Evolutionary conservation across 2,888 invertebrate species (phyloP).

Genomic region (Polyommatus iphigenia): DNA sequence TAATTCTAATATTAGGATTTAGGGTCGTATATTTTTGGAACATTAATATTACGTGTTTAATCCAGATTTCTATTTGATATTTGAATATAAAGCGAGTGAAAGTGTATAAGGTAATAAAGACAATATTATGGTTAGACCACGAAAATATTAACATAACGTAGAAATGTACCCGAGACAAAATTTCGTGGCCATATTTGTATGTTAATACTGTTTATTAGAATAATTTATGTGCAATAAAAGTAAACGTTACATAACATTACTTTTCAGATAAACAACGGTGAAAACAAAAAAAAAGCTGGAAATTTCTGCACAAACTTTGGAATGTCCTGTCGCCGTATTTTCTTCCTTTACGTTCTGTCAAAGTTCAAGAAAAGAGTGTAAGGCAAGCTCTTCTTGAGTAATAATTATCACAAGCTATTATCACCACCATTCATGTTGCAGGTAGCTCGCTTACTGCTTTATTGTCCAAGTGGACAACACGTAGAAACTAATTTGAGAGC

Average conservation of each 20-base stretch:
- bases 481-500: too few relatives aligned
- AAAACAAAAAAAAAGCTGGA: neutral
- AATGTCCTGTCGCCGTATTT: neutral
- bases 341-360: neutral
- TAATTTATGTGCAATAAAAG: conserved; percentile 18
- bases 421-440: too few relatives aligned
- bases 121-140: conserved; percentile 11
- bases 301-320: neutral
- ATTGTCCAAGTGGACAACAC: too few relatives aligned
- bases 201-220: conserved; percentile 2
- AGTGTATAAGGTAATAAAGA: conserved; percentile 19
- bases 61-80: conserved; percentile 2
- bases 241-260: neutral
- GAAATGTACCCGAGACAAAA: neutral
- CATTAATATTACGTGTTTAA: neutral
- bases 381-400: too few relatives aligned
- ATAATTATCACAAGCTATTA: too few relatives aligned
- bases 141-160: conserved; percentile 22
- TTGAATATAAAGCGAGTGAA: conserved; percentile 25
- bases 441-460: too few relatives aligned
- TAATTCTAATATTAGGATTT: neutral
- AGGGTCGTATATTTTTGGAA: conserved; percentile 2
- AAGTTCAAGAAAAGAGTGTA: too few relatives aligned
- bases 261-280: neutral
- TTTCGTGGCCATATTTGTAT: conserved; percentile 15